Evolutionary conservation across 2,797 vertebrate species (phyloP), one percentile per base, ranked within the genome.

Genomic region (Halcyon badia): DNA sequence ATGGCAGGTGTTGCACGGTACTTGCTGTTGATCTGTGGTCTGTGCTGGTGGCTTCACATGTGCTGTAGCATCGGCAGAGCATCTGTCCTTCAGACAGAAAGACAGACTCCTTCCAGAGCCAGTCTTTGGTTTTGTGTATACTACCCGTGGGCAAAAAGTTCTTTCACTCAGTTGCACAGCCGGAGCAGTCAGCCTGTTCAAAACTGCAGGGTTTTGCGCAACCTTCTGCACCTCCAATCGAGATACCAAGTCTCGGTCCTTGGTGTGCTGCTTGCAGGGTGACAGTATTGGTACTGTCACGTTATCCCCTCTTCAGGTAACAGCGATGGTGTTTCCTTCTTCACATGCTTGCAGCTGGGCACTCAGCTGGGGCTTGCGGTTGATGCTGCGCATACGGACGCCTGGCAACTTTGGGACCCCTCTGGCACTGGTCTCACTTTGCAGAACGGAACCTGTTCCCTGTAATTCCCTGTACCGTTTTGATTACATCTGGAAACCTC

Each of bases 121-220:
- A 0, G 12, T 33, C 6, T 44, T 1, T 37, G 39, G 31, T 39
- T 48, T 35, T 49, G 5, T n/a, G 8, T 11, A 1, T 37, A 30
- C 15, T 28, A 7, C 10, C 8, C 31, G 11, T 62, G 69, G 37
- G 37, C 22, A 49, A 52, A 39, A 71, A 79, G 28, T 20, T 28
- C 31, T 37, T 18, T 17, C 17, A 2, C 20, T 5, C 54, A 56
- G 8, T 73, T 68, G 10, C 18, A 6, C n/a, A 2, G 11, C n/a
- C 21, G 58, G 58, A 51, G 9, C 41, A 17, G 33, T 64, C 20
- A 26, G 62, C 39, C 31, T 62, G 41, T 24, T 60, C 9, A 31
- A 17, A 49, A 35, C 69, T 30, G 33, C 18, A 15, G 39, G 56
- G 30, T 15, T 42, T 71, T 85, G 48, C 14, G 11, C 31, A 6